phyloP scores from a whole-genome alignment of 1,140 invertebrate species.

The Drosophila lacteicornis region DNA sequence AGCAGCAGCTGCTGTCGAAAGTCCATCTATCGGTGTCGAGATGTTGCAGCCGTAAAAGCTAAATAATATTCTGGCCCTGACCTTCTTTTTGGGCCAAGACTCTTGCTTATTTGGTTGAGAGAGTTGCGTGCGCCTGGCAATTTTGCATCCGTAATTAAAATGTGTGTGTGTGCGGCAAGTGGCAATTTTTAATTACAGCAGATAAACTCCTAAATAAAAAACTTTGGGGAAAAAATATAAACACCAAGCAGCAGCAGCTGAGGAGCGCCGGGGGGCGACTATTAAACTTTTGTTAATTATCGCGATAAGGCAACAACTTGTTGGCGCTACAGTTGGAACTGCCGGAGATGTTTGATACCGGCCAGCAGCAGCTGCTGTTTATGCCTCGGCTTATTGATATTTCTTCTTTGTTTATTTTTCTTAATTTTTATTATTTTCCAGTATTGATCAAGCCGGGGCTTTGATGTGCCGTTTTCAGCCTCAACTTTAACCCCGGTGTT shows the following conservation, averaged over 20 bases:
- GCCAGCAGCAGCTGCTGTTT: constrained; percentile 33
- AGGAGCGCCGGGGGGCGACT: constrained; percentile 43
- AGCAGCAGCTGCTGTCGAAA: constrained; percentile 63
- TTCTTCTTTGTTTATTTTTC: constrained; percentile 20
- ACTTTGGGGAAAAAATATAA: constrained; percentile 9
- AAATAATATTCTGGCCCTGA: constrained; percentile 56
- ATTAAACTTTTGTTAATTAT: constrained; percentile 70
- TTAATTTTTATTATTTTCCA: constrained; percentile 5
- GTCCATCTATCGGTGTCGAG: constrained; percentile 45
- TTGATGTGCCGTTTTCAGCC: constrained; percentile 38
- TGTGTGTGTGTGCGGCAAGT: constrained; percentile 66
- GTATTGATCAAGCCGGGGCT: constrained; percentile 4
- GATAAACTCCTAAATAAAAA: constrained; percentile 42
- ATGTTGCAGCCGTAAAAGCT: constrained; percentile 53
- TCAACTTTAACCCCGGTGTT: constrained; percentile 31
- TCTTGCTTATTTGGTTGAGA: constrained; percentile 27
- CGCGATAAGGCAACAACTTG: constrained; percentile 61
- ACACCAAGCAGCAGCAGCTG: constrained; percentile 35
- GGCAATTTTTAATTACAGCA: constrained; percentile 68
- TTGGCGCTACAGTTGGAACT: constrained; percentile 36
- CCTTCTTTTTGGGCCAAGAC: constrained; percentile 59
- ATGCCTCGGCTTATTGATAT: constrained; percentile 34
- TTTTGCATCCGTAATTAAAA: constrained; percentile 75
- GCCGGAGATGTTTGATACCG: constrained; percentile 6
- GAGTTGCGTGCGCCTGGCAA: constrained; percentile 49